Conservation (phyloP, 2,797 vertebrate genomes). For the Spinibarbus caldwelli region DNA sequence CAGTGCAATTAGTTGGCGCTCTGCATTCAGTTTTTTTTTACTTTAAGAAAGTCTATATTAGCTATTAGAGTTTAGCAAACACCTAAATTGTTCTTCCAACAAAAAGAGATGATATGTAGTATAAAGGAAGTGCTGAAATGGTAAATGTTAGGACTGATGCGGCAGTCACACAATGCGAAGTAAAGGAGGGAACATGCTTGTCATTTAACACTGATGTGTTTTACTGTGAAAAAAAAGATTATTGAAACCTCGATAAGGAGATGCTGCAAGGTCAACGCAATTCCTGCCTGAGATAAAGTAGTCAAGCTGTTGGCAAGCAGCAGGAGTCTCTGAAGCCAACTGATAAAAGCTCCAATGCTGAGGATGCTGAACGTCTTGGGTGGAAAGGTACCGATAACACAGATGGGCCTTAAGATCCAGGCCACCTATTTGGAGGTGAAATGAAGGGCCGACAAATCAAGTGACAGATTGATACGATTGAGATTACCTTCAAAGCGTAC, state of each 20-base stretch:
- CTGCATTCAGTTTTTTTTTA: neutral
- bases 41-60: neutral
- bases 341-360: conserved; percentile 68
- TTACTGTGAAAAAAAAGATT: conserved; percentile 64
- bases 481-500: neutral
- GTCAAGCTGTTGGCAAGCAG: conserved; percentile 62
- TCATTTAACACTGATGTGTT: conserved; percentile 62
- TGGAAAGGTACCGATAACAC: conserved; percentile 61
- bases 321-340: conserved; percentile 66
- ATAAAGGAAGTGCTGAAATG: conserved; percentile 36
- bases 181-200: conserved; percentile 39
- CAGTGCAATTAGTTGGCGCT: neutral
- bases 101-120: conserved; percentile 3
- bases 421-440: conserved; percentile 39
- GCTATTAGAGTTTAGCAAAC: neutral
- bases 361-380: conserved; percentile 63
- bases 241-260: conserved; percentile 72
- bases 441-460: conserved; percentile 23
- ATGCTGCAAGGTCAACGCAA: conserved; percentile 74
- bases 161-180: neutral
- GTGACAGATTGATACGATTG: conserved; percentile 15
- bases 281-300: conserved; percentile 72
- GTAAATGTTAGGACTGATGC: conserved; percentile 45
- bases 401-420: conserved; percentile 46
- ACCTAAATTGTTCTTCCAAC: neutral